These are phyloP conservation scores for Gallirallus australis DNA, from an alignment of 2,797 vertebrate genomes.

Conservation along the genomic window DNA sequence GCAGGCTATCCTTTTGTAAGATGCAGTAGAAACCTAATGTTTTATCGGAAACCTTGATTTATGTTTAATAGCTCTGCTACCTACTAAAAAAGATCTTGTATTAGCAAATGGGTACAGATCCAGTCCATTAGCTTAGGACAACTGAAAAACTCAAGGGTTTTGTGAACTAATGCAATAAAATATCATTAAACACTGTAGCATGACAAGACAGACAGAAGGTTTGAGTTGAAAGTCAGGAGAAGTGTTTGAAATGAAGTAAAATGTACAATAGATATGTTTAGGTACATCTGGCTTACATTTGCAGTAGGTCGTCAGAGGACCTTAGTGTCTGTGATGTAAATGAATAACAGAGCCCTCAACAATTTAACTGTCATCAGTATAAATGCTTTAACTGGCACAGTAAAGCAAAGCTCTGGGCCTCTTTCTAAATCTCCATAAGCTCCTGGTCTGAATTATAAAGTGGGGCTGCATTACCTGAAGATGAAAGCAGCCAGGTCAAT, in stretches of 20 bases:
- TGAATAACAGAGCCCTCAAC: slow-evolving; percentile 88
- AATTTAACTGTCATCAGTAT: slow-evolving; percentile 92
- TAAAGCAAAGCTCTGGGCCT: slow-evolving; percentile 74
- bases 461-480: slow-evolving; percentile 81
- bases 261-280: slow-evolving; percentile 75
- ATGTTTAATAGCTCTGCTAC: slow-evolving; percentile 67
- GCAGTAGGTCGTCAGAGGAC: slow-evolving; percentile 83
- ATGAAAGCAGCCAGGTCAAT: slow-evolving; percentile 85
- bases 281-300: slow-evolving; percentile 92
- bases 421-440: slow-evolving; percentile 78
- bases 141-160: slow-evolving; percentile 78
- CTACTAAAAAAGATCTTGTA: slow-evolving; percentile 77
- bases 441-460: slow-evolving; percentile 82
- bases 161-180: slow-evolving; percentile 82
- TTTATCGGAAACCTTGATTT: slow-evolving; percentile 73
- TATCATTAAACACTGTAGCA: slow-evolving; percentile 80
- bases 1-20: slow-evolving; percentile 10
- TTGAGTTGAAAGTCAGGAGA: slow-evolving; percentile 78
- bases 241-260: slow-evolving; percentile 82
- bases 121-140: slow-evolving; percentile 80
- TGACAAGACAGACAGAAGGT: slow-evolving; percentile 81
- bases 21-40: slow-evolving; percentile 66
- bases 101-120: slow-evolving; percentile 81
- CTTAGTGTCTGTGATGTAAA: slow-evolving; percentile 87
- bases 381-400: slow-evolving; percentile 80